Conservation (phyloP, 1,140 invertebrate species). For the Melanaphis sacchari region DNA sequence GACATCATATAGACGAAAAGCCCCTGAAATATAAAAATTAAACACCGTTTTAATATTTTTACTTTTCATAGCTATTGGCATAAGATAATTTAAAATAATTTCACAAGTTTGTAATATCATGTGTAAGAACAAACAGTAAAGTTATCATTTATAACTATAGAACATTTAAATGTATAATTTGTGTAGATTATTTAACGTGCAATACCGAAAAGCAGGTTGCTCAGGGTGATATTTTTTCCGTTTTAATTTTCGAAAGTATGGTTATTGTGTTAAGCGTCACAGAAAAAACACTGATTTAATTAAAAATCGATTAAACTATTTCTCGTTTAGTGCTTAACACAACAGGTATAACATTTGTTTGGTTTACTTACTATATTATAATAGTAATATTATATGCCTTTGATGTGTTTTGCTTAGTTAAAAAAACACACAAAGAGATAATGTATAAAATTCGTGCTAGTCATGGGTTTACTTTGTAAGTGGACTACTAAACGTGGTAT, state of each 20-base stretch:
- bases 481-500: background rate
- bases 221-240: background rate
- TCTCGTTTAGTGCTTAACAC: background rate
- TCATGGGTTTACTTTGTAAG: background rate
- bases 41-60: background rate
- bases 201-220: background rate
- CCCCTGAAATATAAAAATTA: constrained; percentile 76
- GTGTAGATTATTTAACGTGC: background rate
- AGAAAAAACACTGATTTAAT: background rate
- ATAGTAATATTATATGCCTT: background rate
- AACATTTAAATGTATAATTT: background rate
- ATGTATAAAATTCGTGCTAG: background rate
- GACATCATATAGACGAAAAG: constrained; percentile 95
- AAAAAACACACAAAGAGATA: background rate
- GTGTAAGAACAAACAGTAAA: too few relatives aligned
- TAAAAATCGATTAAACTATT: background rate
- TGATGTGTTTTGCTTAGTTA: background rate
- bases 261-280: background rate
- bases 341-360: background rate
- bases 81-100: background rate
- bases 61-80: background rate
- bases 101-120: background rate
- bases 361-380: background rate
- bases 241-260: background rate
- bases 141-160: background rate